These are phyloP conservation scores for Jaculus jaculus DNA, from an alignment of 2,113 vertebrate species.

Conservation along the genomic window DNA sequence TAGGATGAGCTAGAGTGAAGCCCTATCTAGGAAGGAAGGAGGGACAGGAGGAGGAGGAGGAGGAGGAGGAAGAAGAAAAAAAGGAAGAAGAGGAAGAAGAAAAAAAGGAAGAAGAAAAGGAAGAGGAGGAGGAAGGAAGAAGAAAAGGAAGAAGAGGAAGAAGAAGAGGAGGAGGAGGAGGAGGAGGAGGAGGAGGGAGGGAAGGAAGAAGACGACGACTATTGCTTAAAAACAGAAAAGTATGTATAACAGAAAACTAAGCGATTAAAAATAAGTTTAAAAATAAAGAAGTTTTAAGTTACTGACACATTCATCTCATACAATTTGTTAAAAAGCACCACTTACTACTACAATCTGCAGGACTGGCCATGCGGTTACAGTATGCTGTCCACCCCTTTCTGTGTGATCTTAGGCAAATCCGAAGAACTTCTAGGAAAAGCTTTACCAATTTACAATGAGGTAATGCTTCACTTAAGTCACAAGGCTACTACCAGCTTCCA, in stretches of 20 bases:
- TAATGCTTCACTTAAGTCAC: conserved; percentile 65
- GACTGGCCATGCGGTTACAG: background rate
- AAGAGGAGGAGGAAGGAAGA: too few species aligned
- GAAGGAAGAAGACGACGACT: too few species aligned
- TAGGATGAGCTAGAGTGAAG: too few species aligned
- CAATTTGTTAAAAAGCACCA: background rate
- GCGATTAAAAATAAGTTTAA: conserved; percentile 9
- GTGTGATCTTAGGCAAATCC: conserved; percentile 23
- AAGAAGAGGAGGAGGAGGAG: too few species aligned
- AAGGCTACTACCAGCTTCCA: conserved; percentile 52
- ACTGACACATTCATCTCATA: background rate
- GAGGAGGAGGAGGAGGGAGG: too few species aligned
- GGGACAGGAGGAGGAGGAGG: too few species aligned
- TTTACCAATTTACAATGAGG: conserved; percentile 55
- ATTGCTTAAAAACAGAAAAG: background rate
- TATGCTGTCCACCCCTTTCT: conserved; percentile 43
- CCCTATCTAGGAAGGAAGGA: too few species aligned
- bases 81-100: too few species aligned
- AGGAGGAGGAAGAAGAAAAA: too few species aligned
- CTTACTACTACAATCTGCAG: background rate
- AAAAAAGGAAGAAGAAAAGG: too few species aligned
- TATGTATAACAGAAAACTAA: background rate
- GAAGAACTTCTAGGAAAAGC: conserved; percentile 35
- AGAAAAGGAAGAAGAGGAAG: too few species aligned
- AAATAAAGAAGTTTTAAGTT: conserved; percentile 40